These are phyloP conservation scores for Alexandromys fortis DNA, from an alignment of 2,113 vertebrate species.

Conservation along the genomic window DNA sequence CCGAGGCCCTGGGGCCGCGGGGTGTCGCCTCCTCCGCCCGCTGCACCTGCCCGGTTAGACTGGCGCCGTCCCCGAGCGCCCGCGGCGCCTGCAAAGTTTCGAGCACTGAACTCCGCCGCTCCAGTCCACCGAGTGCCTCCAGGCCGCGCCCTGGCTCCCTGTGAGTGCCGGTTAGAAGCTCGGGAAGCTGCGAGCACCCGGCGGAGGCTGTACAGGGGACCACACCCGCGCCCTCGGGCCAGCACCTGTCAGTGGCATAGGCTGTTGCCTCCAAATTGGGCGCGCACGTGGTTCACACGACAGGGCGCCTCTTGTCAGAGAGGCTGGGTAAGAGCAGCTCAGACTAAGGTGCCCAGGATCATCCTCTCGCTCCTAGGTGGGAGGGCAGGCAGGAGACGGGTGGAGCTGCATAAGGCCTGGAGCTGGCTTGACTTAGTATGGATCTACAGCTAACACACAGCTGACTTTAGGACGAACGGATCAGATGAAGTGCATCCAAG, in stretches of 20 bases:
- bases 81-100: slow-evolving; percentile 57
- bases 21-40: slow-evolving; percentile 51
- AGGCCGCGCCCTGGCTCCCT: slow-evolving; percentile 60
- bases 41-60: slow-evolving; percentile 1
- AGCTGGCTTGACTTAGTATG: neutral
- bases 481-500: neutral
- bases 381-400: neutral
- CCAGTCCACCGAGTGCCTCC: neutral
- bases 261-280: neutral
- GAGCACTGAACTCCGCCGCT: neutral
- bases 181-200: neutral
- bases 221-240: slow-evolving; percentile 41
- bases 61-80: neutral
- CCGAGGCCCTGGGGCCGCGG: neutral
- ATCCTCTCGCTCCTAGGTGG: slow-evolving; percentile 46
- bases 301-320: neutral
- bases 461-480: neutral
- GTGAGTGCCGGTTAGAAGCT: neutral
- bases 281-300: neutral
- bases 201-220: slow-evolving; percentile 27
- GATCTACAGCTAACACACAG: neutral
- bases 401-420: neutral
- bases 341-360: neutral
- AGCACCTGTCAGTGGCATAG: slow-evolving; percentile 64
- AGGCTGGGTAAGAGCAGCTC: neutral